Evolutionary conservation across 1,140 invertebrate species (phyloP), one percentile per base, ranked within the genome.

Genomic region (Calycopis cecrops): DNA sequence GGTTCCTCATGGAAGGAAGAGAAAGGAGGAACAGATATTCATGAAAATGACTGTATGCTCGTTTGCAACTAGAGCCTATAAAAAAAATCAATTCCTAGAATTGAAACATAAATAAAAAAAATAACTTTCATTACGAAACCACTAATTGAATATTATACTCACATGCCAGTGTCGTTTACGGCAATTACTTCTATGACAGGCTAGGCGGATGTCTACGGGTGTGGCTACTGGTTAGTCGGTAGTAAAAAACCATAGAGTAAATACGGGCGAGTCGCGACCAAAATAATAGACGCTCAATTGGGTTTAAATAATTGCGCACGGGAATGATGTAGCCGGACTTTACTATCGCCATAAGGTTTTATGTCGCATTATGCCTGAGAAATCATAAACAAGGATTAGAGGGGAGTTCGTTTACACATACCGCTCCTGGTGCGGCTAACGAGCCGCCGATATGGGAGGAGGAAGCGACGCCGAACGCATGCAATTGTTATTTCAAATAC

Each of bases 321-420:
- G 57, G 54, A 49, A 48, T 34, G 59, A 62, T 57, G 48, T 56
- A 12, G 3, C 8, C 14, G 7, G 40, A 52, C 40, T 52, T 52
- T 52, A 52, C 51, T 62, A 69, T 67, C 67, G 68, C 69, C 72
- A 60, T 66, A 71, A 72, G 67, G 67, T 65, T 71, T 75, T 69
- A 69, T 63, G 67, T 73, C 59, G 71, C 71, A 73, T 75, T 72
- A 68, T 71, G 59, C 50, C 56, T 65, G 57, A 59, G 54, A 59
- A 50, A 55, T 65, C 78, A 83, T 86, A 86, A 86, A 86, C 76
- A 80, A 81, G 83, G 80, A 86, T 86, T 86, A 86, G 76, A 73
- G 74, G 67, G 76, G 60, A 70, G 68, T 71, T 82, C 79, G 80
- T 84, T 82, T 84, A 86, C 82, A 84, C 80, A 82, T 76, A 78